A percentile compares a stretch with the other conserved stretches of the same genome.
These are phyloP conservation scores for Didymodactylos carnosus DNA, from an alignment of 2,888 invertebrate species.

Conservation along the genomic window DNA sequence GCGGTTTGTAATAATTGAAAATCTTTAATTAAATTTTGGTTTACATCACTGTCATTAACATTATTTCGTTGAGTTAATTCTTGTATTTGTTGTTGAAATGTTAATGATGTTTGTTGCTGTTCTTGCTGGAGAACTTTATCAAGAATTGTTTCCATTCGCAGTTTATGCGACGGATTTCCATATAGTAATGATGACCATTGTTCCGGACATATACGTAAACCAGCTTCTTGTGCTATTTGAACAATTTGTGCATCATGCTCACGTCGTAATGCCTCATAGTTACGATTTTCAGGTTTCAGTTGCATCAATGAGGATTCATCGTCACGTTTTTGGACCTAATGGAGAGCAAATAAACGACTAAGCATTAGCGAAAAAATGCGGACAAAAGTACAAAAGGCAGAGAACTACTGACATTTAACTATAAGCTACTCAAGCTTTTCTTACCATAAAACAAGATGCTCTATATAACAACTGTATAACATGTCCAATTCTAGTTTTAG, in stretches of 20 bases:
- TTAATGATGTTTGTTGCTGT: no score
- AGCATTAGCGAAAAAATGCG: no score
- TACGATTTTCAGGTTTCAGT: slow-evolving; percentile 79
- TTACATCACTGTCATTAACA: no score
- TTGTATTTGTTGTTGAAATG: no score
- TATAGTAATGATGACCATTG: slow-evolving; percentile 92
- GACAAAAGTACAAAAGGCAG: no score
- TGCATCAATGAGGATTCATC: slow-evolving; percentile 94
- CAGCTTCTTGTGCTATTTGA: slow-evolving; percentile 89
- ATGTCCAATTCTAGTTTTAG: slow-evolving; percentile 95
- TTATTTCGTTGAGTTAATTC: no score
- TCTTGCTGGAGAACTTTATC: no score
- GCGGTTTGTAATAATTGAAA: no score
- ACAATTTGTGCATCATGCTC: slow-evolving; percentile 97
- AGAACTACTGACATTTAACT: no score
- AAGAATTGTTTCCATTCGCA: slow-evolving; percentile 68
- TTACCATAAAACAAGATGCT: slow-evolving; percentile 89
- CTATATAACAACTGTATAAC: slow-evolving; percentile 90
- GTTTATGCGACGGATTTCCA: slow-evolving; percentile 80
- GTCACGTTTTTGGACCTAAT: slow-evolving; percentile 71
- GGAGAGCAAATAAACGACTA: no score
- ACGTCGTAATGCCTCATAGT: slow-evolving; percentile 69
- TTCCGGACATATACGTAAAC: slow-evolving; percentile 82
- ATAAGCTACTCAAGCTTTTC: no score
- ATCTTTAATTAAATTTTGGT: no score